Conservation (phyloP, 2,113 vertebrate species). For the Scomber colias region DNA sequence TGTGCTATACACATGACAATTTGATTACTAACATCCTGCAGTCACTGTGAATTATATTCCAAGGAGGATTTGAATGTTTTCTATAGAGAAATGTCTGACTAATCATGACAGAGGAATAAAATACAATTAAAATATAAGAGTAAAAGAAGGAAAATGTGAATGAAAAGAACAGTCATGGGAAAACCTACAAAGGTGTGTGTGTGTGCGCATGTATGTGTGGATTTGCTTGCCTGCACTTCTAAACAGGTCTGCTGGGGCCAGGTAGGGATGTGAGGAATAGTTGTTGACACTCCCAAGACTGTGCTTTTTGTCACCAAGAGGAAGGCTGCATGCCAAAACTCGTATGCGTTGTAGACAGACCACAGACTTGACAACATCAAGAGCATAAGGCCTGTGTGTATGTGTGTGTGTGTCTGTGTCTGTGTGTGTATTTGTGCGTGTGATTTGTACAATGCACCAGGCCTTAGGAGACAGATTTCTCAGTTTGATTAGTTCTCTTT, state of each 20-base stretch:
- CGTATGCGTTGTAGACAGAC: conserved; percentile 61
- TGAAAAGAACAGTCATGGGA: neutral
- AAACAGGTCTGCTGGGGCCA: conserved; percentile 68
- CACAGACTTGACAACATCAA: conserved; percentile 61
- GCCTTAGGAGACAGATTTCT: conserved; percentile 74
- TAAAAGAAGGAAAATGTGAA: conserved; percentile 3
- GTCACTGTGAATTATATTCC: no score
- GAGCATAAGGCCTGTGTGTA: conserved; percentile 24
- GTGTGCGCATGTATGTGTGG: conserved; percentile 28
- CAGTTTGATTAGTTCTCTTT: conserved; percentile 74
- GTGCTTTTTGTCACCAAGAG: conserved; percentile 71
- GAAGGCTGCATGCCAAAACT: conserved; percentile 74
- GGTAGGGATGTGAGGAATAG: conserved; percentile 60
- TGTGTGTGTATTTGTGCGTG: conserved; percentile 18
- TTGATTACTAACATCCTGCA: no score
- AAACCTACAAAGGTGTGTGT: conserved; percentile 5
- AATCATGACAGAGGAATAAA: neutral
- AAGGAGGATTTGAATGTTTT: neutral
- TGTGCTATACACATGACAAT: no score
- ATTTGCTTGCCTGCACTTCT: conserved; percentile 73
- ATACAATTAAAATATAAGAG: conserved; percentile 1
- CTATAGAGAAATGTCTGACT: neutral
- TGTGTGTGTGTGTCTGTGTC: conserved; percentile 15
- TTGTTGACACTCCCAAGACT: conserved; percentile 68
- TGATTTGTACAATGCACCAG: conserved; percentile 43